Percentiles rank a stretch among this genome's conserved stretches.
Evolutionary conservation across 2,113 vertebrate genomes (phyloP).

Genomic region (Regulus satrapa): DNA sequence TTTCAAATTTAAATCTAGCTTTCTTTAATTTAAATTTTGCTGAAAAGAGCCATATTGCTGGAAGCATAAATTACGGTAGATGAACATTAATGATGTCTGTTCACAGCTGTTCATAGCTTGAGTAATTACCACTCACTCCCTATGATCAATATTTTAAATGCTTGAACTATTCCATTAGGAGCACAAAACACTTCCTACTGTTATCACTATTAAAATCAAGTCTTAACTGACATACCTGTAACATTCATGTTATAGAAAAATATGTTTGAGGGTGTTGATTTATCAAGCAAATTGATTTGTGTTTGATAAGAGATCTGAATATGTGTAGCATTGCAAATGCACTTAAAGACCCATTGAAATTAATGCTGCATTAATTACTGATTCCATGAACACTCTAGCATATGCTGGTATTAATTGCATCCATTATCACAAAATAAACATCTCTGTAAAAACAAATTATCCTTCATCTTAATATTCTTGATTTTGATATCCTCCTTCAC

Average conservation of each 20-base stretch:
- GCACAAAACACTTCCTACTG: slow-evolving; percentile 27
- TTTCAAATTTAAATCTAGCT: slow-evolving; percentile 63
- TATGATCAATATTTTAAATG: slow-evolving; percentile 57
- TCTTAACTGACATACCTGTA: background rate
- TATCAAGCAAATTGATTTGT: slow-evolving; percentile 14
- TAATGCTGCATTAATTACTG: slow-evolving; percentile 72
- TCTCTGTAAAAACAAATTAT: slow-evolving; percentile 72
- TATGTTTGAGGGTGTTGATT: background rate
- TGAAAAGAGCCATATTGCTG: slow-evolving; percentile 70
- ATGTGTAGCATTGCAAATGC: background rate
- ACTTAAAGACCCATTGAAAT: slow-evolving; percentile 58
- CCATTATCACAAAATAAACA: slow-evolving; percentile 75
- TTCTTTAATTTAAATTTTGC: slow-evolving; percentile 64
- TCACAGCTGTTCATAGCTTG: slow-evolving; percentile 73
- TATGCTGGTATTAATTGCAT: slow-evolving; percentile 75
- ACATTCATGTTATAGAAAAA: background rate
- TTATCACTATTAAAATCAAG: slow-evolving; percentile 26
- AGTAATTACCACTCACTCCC: slow-evolving; percentile 57
- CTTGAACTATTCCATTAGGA: slow-evolving; percentile 60
- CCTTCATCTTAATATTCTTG: slow-evolving; percentile 62
- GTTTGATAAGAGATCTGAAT: background rate
- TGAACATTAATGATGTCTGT: slow-evolving; percentile 70
- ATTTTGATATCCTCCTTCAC: slow-evolving; percentile 47
- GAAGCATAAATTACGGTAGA: slow-evolving; percentile 68
- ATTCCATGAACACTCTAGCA: slow-evolving; percentile 54